phyloP scores from a whole-genome alignment of 2,113 vertebrate genomes.

The Ornithorhynchus anatinus region DNA sequence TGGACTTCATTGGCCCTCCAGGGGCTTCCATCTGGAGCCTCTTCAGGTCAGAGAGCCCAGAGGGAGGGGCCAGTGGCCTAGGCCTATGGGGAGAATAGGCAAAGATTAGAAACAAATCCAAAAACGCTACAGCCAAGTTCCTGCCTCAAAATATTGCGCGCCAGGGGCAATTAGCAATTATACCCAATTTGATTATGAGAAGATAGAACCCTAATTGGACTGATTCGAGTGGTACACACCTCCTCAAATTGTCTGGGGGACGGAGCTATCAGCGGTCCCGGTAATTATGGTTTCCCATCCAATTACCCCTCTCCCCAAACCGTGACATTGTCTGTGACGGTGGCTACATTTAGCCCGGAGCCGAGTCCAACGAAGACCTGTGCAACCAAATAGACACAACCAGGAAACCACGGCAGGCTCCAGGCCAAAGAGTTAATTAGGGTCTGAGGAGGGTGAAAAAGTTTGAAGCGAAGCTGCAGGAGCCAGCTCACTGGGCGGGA shows the following conservation, averaged over 20 bases:
- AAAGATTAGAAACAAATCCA: constrained; percentile 47
- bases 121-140: constrained; percentile 34
- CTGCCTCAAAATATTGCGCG: constrained; percentile 55
- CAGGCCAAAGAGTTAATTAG: constrained; percentile 67
- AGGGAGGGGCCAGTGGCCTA: background rate
- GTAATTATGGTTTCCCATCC: constrained; percentile 80
- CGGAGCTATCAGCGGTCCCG: constrained; percentile 67
- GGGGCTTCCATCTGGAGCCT: too few species aligned
- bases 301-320: constrained; percentile 63
- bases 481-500: constrained; percentile 10
- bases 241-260: constrained; percentile 67
- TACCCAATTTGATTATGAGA: constrained; percentile 63
- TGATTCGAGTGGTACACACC: constrained; percentile 64
- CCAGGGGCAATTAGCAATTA: constrained; percentile 55
- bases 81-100: background rate
- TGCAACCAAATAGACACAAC: constrained; percentile 67
- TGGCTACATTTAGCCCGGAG: constrained; percentile 74
- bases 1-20: too few species aligned
- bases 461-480: constrained; percentile 50
- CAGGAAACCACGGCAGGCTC: constrained; percentile 60
- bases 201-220: constrained; percentile 67
- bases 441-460: constrained; percentile 51
- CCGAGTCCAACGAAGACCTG: constrained; percentile 52
- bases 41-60: too few species aligned
- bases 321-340: constrained; percentile 69